phyloP scores from a whole-genome alignment of 2,113 vertebrate genomes.

The Oxyura jamaicensis region DNA sequence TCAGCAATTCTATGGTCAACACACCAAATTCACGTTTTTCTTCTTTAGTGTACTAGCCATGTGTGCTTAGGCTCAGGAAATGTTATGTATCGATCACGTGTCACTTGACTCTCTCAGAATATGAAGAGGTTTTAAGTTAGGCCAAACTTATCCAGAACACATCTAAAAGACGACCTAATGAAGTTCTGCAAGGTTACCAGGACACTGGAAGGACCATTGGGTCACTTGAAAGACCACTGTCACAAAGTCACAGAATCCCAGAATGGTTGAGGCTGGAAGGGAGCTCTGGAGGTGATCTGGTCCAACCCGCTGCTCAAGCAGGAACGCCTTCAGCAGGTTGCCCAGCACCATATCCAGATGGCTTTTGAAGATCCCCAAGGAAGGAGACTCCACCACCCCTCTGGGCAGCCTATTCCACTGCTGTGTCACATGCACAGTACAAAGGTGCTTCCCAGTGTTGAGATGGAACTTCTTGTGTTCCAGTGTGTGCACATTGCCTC shows the following conservation, averaged over 20 bases:
- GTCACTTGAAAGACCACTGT: neutral
- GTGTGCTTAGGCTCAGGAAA: neutral
- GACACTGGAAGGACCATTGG: neutral
- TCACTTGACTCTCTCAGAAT: neutral
- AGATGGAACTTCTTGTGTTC: too few species aligned
- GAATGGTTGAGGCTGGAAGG: neutral
- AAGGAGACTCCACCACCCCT: neutral
- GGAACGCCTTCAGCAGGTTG: neutral
- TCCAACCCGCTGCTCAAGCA: neutral
- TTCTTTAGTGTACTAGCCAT: neutral
- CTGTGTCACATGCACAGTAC: neutral
- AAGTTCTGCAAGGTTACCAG: neutral
- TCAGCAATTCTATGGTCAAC: neutral
- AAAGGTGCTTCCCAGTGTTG: too few species aligned
- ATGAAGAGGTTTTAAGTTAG: neutral
- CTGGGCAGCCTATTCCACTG: neutral
- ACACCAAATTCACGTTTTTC: neutral
- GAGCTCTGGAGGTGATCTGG: neutral
- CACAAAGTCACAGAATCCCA: neutral
- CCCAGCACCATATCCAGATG: neutral
- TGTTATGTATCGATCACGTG: neutral
- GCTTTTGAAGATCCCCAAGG: neutral
- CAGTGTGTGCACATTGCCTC: too few species aligned
- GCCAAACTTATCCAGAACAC: neutral
- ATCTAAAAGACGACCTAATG: neutral